These are phyloP conservation scores for Acridotheres tristis DNA, from an alignment of 2,797 vertebrate species.

Conservation along the genomic window DNA sequence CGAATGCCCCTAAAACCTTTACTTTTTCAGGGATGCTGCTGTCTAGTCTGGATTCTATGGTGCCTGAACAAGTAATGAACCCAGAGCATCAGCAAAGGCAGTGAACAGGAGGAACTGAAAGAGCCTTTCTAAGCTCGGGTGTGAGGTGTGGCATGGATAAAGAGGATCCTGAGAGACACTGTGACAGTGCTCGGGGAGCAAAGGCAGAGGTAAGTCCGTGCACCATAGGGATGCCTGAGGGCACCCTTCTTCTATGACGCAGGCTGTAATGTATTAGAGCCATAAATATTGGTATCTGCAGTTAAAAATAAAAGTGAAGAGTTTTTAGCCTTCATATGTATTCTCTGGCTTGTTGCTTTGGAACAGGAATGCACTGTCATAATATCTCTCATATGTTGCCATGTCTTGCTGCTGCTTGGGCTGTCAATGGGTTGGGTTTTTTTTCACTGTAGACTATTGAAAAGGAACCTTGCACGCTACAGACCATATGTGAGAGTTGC, in stretches of 20 bases:
- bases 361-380: background rate
- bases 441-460: background rate
- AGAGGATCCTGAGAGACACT: background rate
- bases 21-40: background rate
- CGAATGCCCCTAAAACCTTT: background rate
- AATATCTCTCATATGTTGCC: background rate
- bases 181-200: background rate
- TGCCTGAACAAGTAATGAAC: background rate
- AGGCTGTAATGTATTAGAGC: background rate
- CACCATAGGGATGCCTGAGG: accelerated
- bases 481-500: background rate
- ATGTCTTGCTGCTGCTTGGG: background rate
- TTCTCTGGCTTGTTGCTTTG: background rate
- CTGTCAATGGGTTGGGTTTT: background rate
- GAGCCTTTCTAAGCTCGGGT: background rate
- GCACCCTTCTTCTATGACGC: accelerated
- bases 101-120: background rate
- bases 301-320: background rate
- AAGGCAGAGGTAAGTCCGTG: background rate
- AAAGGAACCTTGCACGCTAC: background rate
- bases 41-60: background rate
- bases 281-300: background rate
- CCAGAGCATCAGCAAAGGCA: background rate
- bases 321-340: background rate
- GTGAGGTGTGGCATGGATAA: background rate